Conservation (phyloP, 2,888 invertebrate species). For the Tuberolachnus salignus region DNA sequence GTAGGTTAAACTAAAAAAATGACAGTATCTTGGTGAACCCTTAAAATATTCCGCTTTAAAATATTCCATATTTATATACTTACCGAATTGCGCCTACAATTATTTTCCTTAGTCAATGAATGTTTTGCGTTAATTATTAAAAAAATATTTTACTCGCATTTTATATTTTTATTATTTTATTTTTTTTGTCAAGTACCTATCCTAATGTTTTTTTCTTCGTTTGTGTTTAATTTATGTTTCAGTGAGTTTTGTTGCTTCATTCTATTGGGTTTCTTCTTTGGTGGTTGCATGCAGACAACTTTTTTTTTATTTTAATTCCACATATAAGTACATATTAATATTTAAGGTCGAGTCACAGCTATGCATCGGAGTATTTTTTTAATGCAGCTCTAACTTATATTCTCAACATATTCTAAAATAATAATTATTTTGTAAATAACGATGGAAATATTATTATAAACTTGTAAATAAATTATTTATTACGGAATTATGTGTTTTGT, state of each 20-base stretch:
- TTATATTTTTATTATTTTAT: conserved; percentile 16
- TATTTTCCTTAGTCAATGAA: not conserved
- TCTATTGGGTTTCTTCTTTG: conserved; percentile 56
- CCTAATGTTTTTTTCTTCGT: conserved; percentile 47
- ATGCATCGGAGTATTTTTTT: conserved; percentile 54
- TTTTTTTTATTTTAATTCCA: conserved; percentile 54
- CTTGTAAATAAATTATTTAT: conserved; percentile 51
- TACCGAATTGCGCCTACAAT: not conserved
- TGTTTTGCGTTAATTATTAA: conserved; percentile 12
- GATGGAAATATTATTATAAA: conserved; percentile 15
- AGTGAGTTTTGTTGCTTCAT: conserved; percentile 56
- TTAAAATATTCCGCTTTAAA: not conserved
- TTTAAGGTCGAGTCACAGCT: conserved; percentile 46
- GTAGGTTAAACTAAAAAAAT: too few species aligned
- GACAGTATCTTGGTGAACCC: too few species aligned
- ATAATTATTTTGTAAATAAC: conserved; percentile 47
- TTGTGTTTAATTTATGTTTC: conserved; percentile 54
- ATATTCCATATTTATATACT: not conserved
- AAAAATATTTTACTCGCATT: conserved; percentile 31
- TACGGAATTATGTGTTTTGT: conserved; percentile 52
- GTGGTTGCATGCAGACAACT: conserved; percentile 53
- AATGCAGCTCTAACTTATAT: conserved; percentile 48
- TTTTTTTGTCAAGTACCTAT: conserved; percentile 20
- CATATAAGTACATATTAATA: conserved; percentile 19
- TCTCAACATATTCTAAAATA: conserved; percentile 52